These are phyloP conservation scores for Anolis sagrei DNA, from an alignment of 2,113 vertebrate genomes.

Conservation along the genomic window DNA sequence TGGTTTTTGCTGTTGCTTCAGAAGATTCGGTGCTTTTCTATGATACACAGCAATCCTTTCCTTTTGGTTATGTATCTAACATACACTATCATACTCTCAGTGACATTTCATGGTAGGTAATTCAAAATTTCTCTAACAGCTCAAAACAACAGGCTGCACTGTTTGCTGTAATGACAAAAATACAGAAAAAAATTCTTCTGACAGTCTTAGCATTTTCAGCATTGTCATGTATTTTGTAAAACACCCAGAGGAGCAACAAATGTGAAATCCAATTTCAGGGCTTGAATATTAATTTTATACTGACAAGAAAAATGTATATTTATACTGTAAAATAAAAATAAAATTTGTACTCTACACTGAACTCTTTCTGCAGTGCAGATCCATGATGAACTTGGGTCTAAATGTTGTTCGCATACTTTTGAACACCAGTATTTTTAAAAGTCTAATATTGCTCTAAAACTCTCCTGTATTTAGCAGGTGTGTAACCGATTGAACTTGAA, in stretches of 20 bases:
- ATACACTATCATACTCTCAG: slow-evolving; percentile 98
- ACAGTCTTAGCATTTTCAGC: background rate
- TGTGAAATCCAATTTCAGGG: slow-evolving; percentile 5
- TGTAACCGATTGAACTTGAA: too few species aligned
- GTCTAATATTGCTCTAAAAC: background rate
- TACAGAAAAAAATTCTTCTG: background rate
- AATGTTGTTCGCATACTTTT: background rate
- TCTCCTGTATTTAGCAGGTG: background rate
- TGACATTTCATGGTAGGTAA: slow-evolving; percentile 91
- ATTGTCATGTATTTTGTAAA: background rate
- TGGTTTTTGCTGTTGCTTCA: slow-evolving; percentile 96
- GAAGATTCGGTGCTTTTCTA: slow-evolving; percentile 95
- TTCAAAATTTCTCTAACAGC: fast-evolving
- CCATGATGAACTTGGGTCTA: background rate
- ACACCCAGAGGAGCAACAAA: background rate
- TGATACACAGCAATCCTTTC: slow-evolving; percentile 92
- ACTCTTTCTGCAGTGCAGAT: background rate
- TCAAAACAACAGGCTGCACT: background rate
- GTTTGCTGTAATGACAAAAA: background rate
- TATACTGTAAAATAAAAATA: background rate
- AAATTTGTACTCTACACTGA: background rate
- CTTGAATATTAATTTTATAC: background rate
- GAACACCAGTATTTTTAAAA: background rate
- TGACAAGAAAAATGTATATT: background rate
- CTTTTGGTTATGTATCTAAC: slow-evolving; percentile 93